Conservation (phyloP, 2,888 invertebrate genomes). For the Rhimphoctona megacephalus region DNA sequence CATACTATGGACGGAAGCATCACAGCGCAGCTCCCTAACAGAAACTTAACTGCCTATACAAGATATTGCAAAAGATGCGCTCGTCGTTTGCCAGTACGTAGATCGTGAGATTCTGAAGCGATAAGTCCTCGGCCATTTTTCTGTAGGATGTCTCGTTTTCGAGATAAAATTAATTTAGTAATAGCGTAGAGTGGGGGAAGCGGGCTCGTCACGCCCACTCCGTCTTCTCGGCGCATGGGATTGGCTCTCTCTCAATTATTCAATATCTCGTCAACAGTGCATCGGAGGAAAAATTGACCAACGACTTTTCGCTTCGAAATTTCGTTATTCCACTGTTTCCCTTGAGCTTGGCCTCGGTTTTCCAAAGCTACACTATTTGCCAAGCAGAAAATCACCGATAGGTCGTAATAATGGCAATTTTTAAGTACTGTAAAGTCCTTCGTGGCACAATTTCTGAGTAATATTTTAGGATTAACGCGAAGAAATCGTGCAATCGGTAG, state of each 20-base stretch:
- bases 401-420: background rate
- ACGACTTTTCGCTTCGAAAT: background rate
- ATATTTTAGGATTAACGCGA: constrained; percentile 3
- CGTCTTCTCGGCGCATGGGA: background rate
- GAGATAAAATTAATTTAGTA: background rate
- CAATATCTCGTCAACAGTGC: background rate
- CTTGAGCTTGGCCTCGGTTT: background rate
- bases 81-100: background rate
- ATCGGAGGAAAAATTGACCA: background rate
- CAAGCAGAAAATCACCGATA: background rate
- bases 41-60: constrained; percentile 31
- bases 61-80: constrained; percentile 6
- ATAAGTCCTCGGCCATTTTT: background rate
- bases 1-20: constrained; percentile 52
- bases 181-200: background rate
- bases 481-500: background rate
- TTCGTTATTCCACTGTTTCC: background rate
- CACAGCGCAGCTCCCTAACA: constrained; percentile 51
- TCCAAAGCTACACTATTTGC: background rate
- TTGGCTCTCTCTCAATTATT: background rate
- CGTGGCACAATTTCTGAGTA: background rate
- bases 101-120: background rate
- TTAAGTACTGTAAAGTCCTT: background rate
- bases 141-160: background rate
- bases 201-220: background rate